Evolutionary conservation across 2,797 vertebrate genomes (phyloP), one percentile per base, ranked within the genome.

Genomic region (Oophaga sylvatica): DNA sequence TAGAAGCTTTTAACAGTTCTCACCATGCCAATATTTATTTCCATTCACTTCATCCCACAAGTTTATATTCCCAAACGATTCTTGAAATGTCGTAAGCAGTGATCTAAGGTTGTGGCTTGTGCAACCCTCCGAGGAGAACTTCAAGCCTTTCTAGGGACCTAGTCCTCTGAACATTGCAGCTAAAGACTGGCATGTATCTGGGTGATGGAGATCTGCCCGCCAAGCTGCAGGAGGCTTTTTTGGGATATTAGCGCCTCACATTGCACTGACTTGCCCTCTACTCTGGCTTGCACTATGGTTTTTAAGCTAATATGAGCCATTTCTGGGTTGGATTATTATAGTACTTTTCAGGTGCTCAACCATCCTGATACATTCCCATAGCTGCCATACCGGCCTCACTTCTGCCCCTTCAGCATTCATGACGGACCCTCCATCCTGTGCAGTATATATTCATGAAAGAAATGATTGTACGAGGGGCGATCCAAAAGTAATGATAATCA

Each of bases 281-380:
- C 59, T 76, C 60, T 88, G 78, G 60, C 62, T 88, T 81, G 79
- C 60, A 81, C 79, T 81, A 81, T 57, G 63, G 12, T 56, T 77
- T 77, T 77, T 77, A 77, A 26, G 11, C 41, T 75, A 75, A 65
- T 75, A 19, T 31, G 4, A 70, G 31, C 48, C 62, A 57, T 85
- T 81, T 45, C 26, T 75, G 22, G 81, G 71, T 78, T 45, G 82
- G 31, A n/a, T 68, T n/a, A 65, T 65, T 67, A 31, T 56, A 29
- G 1, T 80, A 57, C 56, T 56, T 67, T 45, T 85, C 15, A 79
- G 45, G 59, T 75, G 75, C 48, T 81, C 71, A 48, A n/a, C 80
- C 78, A 85, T 85, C 22, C 60, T 79, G 53, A 56, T 20, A 60
- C 29, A 26, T 87, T 73, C 31, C 19, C 35, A 60, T 68, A 12